A percentile compares a stretch with the other conserved stretches of the same genome.
Conservation (phyloP, 2,888 invertebrate genomes). For the Xiphydria camelus region DNA sequence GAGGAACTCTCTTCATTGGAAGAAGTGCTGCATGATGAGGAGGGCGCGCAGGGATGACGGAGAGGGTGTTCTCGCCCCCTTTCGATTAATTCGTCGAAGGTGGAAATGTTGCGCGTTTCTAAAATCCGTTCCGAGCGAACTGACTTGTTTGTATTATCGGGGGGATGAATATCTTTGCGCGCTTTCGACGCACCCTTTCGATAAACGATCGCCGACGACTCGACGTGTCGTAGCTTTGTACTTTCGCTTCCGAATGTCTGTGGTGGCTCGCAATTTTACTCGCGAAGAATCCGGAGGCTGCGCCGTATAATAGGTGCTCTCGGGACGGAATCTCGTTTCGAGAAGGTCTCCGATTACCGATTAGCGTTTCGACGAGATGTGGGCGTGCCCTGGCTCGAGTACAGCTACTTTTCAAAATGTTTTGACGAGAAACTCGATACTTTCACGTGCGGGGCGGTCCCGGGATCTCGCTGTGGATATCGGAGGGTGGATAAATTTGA, state of each 20-base stretch:
- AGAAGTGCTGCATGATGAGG: no score
- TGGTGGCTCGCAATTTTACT: background rate
- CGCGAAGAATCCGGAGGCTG: background rate
- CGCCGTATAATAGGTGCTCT: slow-evolving; percentile 1
- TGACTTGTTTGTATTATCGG: no score
- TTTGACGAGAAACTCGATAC: slow-evolving; percentile 48
- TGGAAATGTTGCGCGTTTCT: no score
- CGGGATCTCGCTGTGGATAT: background rate
- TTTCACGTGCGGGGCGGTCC: background rate
- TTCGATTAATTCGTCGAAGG: no score
- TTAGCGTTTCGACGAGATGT: slow-evolving; percentile 41
- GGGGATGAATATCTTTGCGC: no score
- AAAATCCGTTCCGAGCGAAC: no score
- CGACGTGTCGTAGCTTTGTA: no score
- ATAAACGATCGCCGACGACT: no score
- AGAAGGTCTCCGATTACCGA: slow-evolving; percentile 49
- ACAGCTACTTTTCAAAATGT: slow-evolving; percentile 35
- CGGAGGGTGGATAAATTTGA: background rate
- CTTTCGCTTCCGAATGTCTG: background rate
- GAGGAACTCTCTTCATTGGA: no score
- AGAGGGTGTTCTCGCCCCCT: no score
- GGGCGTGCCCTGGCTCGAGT: slow-evolving; percentile 6
- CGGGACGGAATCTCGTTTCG: slow-evolving; percentile 24
- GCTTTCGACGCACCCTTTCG: no score
- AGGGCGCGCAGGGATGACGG: no score